Evolutionary conservation across 1,140 invertebrate genomes (phyloP).

Genomic region (Trichomalopsis sarcophagae): DNA sequence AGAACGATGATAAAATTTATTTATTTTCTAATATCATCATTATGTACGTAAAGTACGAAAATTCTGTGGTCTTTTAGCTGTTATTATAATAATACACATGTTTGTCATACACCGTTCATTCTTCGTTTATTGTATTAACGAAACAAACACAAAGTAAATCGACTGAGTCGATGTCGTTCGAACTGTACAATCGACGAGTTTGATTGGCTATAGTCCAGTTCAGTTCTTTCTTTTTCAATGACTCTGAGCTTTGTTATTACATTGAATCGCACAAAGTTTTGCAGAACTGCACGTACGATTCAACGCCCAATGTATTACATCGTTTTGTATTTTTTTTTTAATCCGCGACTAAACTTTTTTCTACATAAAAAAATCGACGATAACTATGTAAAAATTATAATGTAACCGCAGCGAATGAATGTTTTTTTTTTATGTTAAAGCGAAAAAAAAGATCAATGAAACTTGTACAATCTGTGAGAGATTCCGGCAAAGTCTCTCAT

Average conservation of each 20-base stretch:
- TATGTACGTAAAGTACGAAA: conserved; percentile 6
- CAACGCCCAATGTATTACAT: conserved; percentile 17
- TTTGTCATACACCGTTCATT: not conserved
- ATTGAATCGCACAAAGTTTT: conserved; percentile 19
- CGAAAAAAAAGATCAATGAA: conserved; percentile 4
- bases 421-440: conserved; percentile 13
- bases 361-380: conserved; percentile 19
- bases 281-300: not conserved
- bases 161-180: not conserved
- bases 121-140: conserved; percentile 27
- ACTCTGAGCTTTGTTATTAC: not conserved
- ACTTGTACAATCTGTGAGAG: conserved; percentile 10
- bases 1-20: conserved; percentile 33
- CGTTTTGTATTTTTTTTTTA: conserved; percentile 31
- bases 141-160: conserved; percentile 2
- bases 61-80: not conserved
- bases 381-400: conserved; percentile 19
- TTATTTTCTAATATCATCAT: conserved; percentile 10
- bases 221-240: not conserved
- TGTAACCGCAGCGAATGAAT: conserved; percentile 25
- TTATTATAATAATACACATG: conserved; percentile 6
- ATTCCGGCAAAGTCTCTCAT: not conserved
- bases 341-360: conserved; percentile 7
- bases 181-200: not conserved
- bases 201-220: not conserved